Base-by-base conservation (phyloP, 2,888 invertebrate species). In the Drosophila prolongata region DNA sequence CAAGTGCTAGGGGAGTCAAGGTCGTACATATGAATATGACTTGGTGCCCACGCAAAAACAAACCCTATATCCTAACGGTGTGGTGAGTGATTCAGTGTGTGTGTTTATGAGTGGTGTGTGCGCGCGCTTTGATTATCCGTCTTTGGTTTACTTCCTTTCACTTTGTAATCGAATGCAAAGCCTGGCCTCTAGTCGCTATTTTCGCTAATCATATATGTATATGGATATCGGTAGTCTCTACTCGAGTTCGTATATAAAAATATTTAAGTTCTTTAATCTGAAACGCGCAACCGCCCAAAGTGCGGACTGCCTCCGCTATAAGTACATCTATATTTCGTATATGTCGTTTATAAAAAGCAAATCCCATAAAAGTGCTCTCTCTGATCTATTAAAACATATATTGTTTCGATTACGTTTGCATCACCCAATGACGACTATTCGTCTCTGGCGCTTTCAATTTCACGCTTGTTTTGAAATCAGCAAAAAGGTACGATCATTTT, bases 401-500 rank as follows among this genome's bases (percentile, higher is more conserved):
- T 79, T 83, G 78, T 83, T 78, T 76, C 79, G 83, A 82, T 85
- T 84, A 77, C 80, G 27, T 73, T 70, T 67, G 70, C 81, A 80
- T 79, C 84, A 83, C 77, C 64, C 59, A 68, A 78, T 66, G 59
- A 61, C 57, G 77, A 75, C 52, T 57, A 60, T 60, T 44, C 38
- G 6, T 24, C 67, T 62, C 58, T 68, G 62, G 34, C 52, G 38
- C 35, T 68, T 53, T 42, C 19, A 27, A 58, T 56, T 52, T 55
- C n/a, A 47, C 40, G 47, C 47, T 64, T 60, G 64, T 56, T 47
- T 67, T 61, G 75, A 79, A 85, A 87, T 87, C 79, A 83, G 83
- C 86, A 87, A 83, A 85, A 85, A 87, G 86, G 86, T 87, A 87
- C 86, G 64, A 83, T 87, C 65, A 59, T 77, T 65, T 75, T 81